Evolutionary conservation across 2,888 invertebrate species (phyloP), one percentile per base, ranked within the genome.

Genomic region (Scaptomyza polygonia): DNA sequence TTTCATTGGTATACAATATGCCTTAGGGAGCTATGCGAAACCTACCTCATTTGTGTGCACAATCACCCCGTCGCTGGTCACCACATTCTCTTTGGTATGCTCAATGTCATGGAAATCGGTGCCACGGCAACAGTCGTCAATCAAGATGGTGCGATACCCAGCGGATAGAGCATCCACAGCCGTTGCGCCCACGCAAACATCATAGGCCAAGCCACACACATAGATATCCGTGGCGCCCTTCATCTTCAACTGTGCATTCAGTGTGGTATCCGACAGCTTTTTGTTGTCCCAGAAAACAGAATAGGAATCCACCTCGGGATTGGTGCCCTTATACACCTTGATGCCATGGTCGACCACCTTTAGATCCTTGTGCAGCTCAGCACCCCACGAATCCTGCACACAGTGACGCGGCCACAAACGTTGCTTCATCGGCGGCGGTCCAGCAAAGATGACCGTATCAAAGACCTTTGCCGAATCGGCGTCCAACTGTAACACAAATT

Each of bases 241-340:
- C 91, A 95, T 92, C 65, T 96, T 94, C 62, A 99, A 93, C 89
- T 97, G 96, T 8, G 95, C 94, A 88, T 95, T 95, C 44, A 99
- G 93, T 11, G 95, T 95, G 5, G 98, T 98, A 90, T 97, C 95
- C 1, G 96, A 95, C 67, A 96, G 92, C 92, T 97, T 97, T 92
- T 97, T 96, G 92, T 99, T 99, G 92, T 99, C 99, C 97, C 97
- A 98, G 93, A 99, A 99, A 45, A 98, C 99, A 0, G 98, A 98
- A 92, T 99, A 99, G 1, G 98, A 98, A 92, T 99, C 99, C 59
- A 99, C 96, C 79, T 98, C 97, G 0, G 98, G 96, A 92, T 98
- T 96, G 1, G 96, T 97, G 40, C 99, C 99, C 91, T 97, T 97
- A 92, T 96, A 96, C 53, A 97, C 95, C 90, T 96, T 96, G 49